Base-by-base conservation (phyloP, 2,113 vertebrate species). In the Chionis minor region DNA sequence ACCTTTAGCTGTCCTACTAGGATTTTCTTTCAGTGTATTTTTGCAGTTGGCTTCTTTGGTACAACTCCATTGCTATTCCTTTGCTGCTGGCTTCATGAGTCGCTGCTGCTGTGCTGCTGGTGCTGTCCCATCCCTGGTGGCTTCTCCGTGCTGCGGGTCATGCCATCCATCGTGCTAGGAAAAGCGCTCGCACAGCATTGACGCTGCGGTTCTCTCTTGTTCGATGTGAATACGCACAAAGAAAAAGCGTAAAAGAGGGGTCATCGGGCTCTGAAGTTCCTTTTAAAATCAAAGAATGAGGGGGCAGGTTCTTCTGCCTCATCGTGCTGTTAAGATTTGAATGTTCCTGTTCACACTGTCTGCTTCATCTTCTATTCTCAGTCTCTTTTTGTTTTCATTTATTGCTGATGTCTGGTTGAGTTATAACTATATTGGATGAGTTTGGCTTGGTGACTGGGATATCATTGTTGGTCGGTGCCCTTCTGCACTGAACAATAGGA, bases 141-240 rank as follows among this genome's bases (percentile, higher is more conserved):
- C 1, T n/a, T 30, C 42, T 21, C 12, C 0, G 4, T 30, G 63
- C 58, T 3, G 1, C 28, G 52, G 17, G 15, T 66, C 40, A 1
- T 42, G 58, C 49, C 58, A 9, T 4, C 49, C 18, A 0, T 49
- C 1, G 0, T 44, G 40, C 45, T 30, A 45, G 52, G 52, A 32
- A 19, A 56, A 75, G 63, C 63, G 15, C 32, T 72, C 40, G 1
- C 33, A 6, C 23, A 10, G 24, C 58, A 8, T 7, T 24, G 40
- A 7, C 2, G 1, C 9, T 12, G 12, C 14, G 3, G 4, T 4
- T 78, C 32, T 52, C 26, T 75, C 35, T 12, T 21, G 21, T 6
- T 8, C 40, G 4, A 0, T 19, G 23, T 38, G 54, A 67, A 14
- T 28, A 20, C 16, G 23, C 47, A 21, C 42, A 30, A 44, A 61